Conservation (phyloP, 2,797 vertebrate species). For the Smutsia temminckii region DNA sequence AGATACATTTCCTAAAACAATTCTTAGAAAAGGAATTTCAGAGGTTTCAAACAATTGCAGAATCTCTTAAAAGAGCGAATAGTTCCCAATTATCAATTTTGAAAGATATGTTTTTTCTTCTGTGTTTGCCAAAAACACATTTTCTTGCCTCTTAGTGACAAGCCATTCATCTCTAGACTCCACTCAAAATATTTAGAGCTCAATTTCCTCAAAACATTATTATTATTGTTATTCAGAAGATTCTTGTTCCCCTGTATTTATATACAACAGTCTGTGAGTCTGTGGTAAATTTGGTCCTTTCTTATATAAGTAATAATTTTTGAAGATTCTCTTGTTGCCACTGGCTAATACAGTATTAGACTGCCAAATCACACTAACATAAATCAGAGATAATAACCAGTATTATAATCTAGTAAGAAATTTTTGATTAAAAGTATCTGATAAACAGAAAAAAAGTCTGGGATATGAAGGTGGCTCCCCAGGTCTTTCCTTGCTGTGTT, state of each 20-base stretch:
- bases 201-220: neutral
- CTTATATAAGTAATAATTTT: neutral
- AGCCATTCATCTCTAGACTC: neutral
- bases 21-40: neutral
- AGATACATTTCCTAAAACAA: neutral
- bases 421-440: neutral
- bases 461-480: neutral
- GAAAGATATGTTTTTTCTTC: neutral
- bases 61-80: neutral
- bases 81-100: neutral
- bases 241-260: neutral
- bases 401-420: neutral
- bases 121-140: neutral
- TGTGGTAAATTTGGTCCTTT: neutral
- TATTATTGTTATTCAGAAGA: neutral
- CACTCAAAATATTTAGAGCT: neutral
- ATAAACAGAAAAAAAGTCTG: neutral
- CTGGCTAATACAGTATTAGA: neutral
- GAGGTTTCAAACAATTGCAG: neutral
- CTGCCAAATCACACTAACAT: neutral
- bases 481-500: neutral
- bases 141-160: neutral
- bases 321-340: neutral
- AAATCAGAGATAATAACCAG: neutral
- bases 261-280: neutral